phyloP scores from a whole-genome alignment of 2,888 invertebrate species.

The Andrena minutula region DNA sequence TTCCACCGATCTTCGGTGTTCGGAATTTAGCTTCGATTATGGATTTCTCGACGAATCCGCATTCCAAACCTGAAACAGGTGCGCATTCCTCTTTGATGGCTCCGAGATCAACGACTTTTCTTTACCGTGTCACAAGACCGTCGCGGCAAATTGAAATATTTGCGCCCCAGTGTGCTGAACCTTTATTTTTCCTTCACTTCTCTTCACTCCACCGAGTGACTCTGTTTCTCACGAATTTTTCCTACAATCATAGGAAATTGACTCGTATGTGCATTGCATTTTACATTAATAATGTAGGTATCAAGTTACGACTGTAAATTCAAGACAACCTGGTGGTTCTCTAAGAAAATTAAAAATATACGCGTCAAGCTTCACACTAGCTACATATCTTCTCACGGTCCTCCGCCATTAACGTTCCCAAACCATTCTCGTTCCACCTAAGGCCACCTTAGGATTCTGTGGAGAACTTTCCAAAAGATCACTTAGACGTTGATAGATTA shows the following conservation, averaged over 20 bases:
- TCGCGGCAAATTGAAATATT: slow-evolving; percentile 44
- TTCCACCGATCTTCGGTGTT: slow-evolving; percentile 10
- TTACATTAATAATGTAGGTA: not conserved
- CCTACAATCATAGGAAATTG: not conserved
- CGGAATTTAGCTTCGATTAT: slow-evolving; percentile 19
- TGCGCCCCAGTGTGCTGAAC: slow-evolving; percentile 4
- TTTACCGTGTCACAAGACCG: slow-evolving; percentile 15
- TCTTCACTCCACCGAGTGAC: not conserved
- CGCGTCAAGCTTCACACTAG: too few species aligned
- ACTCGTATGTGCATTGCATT: not conserved
- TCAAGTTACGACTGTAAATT: too few species aligned
- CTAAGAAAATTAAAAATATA: too few species aligned
- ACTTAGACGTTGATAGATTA: not conserved
- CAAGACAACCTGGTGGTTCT: too few species aligned
- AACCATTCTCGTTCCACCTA: not conserved
- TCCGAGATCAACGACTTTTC: slow-evolving; percentile 10
- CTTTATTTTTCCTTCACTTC: not conserved
- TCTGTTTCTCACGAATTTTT: not conserved
- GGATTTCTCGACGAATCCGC: not conserved
- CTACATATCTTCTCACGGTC: too few species aligned
- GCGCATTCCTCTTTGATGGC: slow-evolving; percentile 37
- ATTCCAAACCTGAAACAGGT: slow-evolving; percentile 11
- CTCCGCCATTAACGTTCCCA: too few species aligned
- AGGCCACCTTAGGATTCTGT: too few species aligned
- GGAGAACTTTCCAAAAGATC: not conserved